These are phyloP conservation scores for Muntiacus reevesi DNA, from an alignment of 2,113 vertebrate genomes.

Conservation along the genomic window DNA sequence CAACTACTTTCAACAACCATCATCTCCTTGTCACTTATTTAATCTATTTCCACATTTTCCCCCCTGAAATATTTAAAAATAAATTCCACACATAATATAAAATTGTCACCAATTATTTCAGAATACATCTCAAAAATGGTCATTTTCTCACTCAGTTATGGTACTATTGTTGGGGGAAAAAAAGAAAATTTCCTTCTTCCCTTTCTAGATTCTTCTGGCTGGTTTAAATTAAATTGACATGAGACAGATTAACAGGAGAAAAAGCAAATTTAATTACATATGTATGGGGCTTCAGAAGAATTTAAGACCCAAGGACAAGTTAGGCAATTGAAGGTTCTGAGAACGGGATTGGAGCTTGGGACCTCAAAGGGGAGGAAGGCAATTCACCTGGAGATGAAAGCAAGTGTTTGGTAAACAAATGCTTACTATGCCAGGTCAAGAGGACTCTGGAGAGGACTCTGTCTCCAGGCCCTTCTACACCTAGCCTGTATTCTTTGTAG, in stretches of 20 bases:
- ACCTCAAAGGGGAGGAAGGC: neutral
- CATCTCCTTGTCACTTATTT: neutral
- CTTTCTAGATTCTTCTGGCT: neutral
- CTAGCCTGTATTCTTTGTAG: neutral
- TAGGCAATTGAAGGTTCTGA: neutral
- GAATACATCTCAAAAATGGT: neutral
- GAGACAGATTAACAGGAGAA: neutral
- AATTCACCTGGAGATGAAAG: neutral
- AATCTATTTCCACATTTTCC: neutral
- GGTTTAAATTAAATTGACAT: neutral
- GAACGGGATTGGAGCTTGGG: neutral
- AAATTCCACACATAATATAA: neutral
- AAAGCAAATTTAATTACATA: neutral
- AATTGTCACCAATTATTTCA: neutral
- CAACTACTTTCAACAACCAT: neutral
- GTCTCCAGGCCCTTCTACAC: neutral
- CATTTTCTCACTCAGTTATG: neutral
- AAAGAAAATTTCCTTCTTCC: neutral
- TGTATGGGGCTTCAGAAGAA: neutral
- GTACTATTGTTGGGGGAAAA: neutral
- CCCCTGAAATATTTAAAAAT: neutral
- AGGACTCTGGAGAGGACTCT: neutral
- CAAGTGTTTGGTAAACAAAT: neutral
- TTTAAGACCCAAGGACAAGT: neutral
- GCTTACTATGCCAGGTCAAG: neutral